These are phyloP conservation scores for Drosophila sproati DNA, from an alignment of 1,140 invertebrate genomes.

Conservation along the genomic window DNA sequence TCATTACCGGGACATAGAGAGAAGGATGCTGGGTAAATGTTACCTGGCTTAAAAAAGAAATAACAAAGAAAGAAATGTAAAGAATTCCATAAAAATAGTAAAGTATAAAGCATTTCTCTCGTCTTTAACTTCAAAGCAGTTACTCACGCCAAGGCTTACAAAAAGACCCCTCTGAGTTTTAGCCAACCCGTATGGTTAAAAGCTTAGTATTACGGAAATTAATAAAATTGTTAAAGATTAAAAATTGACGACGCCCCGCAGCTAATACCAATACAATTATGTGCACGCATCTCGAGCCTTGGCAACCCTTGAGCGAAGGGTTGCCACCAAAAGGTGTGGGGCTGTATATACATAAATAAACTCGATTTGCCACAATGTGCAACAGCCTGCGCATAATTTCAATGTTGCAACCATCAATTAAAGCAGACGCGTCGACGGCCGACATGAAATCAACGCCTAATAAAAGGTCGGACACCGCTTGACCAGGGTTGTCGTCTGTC, in stretches of 20 bases:
- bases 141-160: not conserved
- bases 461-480: constrained; percentile 39
- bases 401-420: constrained; percentile 44
- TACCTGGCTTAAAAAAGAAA: not conserved
- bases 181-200: not conserved
- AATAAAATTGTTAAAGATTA: constrained; percentile 5
- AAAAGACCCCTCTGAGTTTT: not conserved
- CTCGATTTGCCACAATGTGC: constrained; percentile 9
- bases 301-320: not conserved
- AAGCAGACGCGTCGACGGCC: constrained; percentile 15
- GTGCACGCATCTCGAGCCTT: not conserved
- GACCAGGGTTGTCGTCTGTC: constrained; percentile 34
- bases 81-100: too few relatives aligned
- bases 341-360: constrained; percentile 13
- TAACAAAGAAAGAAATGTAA: not conserved
- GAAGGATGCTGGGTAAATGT: not conserved
- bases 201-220: constrained; percentile 12
- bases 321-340: not conserved
- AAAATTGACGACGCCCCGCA: not conserved
- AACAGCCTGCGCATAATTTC: constrained; percentile 38
- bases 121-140: not conserved
- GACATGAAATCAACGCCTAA: constrained; percentile 50
- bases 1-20: constrained; percentile 51
- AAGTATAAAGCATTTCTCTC: not conserved
- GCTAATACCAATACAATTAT: constrained; percentile 10